phyloP scores from a whole-genome alignment of 2,888 invertebrate genomes.

The Druceiella hillmani region DNA sequence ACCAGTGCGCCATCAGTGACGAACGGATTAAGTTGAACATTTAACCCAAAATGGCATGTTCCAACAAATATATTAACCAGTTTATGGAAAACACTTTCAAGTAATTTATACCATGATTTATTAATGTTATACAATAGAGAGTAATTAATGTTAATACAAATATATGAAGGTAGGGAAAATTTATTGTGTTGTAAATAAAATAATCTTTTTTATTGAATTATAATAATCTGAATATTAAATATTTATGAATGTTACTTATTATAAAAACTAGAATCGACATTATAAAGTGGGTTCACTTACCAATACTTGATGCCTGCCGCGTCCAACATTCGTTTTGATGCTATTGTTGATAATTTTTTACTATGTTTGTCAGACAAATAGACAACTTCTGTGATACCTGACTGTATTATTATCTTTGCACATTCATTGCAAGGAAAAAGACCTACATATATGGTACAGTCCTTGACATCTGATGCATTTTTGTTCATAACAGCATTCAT shows the following conservation, averaged over 20 bases:
- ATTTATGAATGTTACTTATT: conserved; percentile 5
- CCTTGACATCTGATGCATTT: conserved; percentile 69
- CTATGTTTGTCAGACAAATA: conserved; percentile 81
- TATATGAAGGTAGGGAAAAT: too few species aligned
- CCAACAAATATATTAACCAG: too few species aligned
- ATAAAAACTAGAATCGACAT: too few species aligned
- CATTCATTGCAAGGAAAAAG: conserved; percentile 98
- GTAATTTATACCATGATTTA: too few species aligned
- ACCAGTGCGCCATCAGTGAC: too few species aligned
- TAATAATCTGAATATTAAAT: conserved; percentile 6
- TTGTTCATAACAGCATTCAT: conserved; percentile 95
- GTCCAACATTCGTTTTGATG: conserved; percentile 78
- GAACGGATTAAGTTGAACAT: too few species aligned
- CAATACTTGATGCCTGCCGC: conserved; percentile 66
- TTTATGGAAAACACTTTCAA: too few species aligned
- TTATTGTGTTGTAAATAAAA: neutral
- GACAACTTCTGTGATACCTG: conserved; percentile 73
- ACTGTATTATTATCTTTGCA: conserved; percentile 93
- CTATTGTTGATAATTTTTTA: conserved; percentile 60
- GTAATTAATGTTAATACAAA: too few species aligned
- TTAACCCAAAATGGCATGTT: too few species aligned
- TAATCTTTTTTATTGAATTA: conserved; percentile 5
- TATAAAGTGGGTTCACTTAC: too few species aligned
- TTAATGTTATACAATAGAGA: too few species aligned
- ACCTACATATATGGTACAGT: conserved; percentile 81